Conservation (phyloP, 2,797 vertebrate species). For the Phylloscopus collybita region DNA sequence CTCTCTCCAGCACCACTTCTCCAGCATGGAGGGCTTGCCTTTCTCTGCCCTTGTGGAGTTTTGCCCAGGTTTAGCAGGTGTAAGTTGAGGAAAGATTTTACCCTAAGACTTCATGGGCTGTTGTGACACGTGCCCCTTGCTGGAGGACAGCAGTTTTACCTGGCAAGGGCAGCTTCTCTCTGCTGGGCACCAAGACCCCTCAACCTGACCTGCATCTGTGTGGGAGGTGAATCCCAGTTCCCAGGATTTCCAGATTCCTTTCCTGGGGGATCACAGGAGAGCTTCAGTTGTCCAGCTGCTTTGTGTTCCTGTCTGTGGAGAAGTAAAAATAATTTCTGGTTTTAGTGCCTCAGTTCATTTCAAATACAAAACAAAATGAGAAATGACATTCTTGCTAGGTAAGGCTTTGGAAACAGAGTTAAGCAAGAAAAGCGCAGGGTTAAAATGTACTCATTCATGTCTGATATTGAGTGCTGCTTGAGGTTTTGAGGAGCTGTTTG, state of each 20-base stretch:
- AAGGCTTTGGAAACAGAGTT: not conserved
- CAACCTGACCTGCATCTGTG: not conserved
- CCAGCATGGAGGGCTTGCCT: not conserved
- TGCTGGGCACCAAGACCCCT: not conserved
- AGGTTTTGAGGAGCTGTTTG: not conserved
- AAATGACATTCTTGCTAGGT: not conserved
- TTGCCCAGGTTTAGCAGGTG: not conserved
- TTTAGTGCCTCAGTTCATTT: not conserved
- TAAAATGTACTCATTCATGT: not conserved
- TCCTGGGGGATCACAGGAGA: not conserved
- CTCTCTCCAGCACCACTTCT: not conserved
- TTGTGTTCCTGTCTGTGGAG: not conserved
- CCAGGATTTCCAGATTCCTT: not conserved
- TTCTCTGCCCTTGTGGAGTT: not conserved
- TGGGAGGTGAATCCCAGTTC: not conserved
- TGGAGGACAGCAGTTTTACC: not conserved
- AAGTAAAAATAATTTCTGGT: not conserved
- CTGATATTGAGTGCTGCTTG: not conserved
- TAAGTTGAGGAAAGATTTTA: not conserved
- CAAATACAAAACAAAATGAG: not conserved
- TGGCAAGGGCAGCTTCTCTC: not conserved
- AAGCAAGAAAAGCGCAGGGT: not conserved
- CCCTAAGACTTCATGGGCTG: rapidly evolving
- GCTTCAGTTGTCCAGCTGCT: not conserved
- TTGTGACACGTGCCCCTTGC: not conserved